These are phyloP conservation scores for Gopherus flavomarginatus DNA, from an alignment of 2,113 vertebrate species.

Conservation along the genomic window DNA sequence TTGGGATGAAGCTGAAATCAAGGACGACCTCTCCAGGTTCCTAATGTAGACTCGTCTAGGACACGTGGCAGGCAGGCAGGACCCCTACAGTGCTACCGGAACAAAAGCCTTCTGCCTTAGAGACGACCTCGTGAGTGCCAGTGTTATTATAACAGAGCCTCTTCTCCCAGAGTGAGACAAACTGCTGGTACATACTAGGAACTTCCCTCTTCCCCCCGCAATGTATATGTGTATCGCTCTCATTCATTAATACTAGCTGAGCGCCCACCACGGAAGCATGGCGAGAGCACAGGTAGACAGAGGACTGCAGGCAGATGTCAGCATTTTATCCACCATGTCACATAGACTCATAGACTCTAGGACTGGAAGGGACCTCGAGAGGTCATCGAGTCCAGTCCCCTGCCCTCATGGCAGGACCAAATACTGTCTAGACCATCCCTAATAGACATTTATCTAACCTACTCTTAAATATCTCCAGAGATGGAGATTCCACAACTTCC, in stretches of 20 bases:
- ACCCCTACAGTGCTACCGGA: neutral
- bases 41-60: conserved; percentile 67
- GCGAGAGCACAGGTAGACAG: neutral
- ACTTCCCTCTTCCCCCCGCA: neutral
- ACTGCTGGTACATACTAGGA: neutral
- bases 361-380: too few species aligned
- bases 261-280: neutral
- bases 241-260: neutral
- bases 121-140: neutral
- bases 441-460: too few species aligned
- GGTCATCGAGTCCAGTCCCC: too few species aligned
- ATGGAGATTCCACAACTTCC: too few species aligned
- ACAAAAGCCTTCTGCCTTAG: neutral
- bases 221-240: neutral
- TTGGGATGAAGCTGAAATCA: conserved; percentile 98
- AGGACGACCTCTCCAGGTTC: conserved; percentile 91
- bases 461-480: too few species aligned
- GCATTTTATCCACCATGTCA: neutral
- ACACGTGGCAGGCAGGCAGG: accelerated
- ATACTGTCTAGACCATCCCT: too few species aligned
- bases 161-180: too few species aligned
- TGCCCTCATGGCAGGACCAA: too few species aligned
- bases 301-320: neutral
- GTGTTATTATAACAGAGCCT: neutral
- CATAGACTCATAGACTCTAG: too few species aligned